A percentile compares a stretch with the other conserved stretches of the same genome.
phyloP scores from a whole-genome alignment of 1,140 invertebrate species.

The Cardiocondyla obscurior region DNA sequence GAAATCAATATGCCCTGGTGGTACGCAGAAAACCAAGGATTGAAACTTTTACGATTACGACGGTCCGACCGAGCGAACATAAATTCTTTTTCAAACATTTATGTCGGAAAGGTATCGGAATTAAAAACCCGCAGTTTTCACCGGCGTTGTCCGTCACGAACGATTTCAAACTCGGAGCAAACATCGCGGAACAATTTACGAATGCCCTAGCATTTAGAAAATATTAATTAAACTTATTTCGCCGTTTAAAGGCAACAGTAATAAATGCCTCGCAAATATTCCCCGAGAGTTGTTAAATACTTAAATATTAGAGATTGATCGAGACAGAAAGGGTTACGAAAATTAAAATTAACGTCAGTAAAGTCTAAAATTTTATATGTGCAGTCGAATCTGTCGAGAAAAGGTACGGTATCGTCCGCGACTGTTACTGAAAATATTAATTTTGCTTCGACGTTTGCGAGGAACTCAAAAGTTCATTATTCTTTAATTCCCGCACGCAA shows the following conservation, averaged over 20 bases:
- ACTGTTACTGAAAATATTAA: slow-evolving; percentile 1
- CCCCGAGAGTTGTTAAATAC: neutral
- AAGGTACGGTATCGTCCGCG: neutral
- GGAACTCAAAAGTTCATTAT: slow-evolving; percentile 2
- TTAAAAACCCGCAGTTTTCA: neutral
- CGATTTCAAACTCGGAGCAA: neutral
- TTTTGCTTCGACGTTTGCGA: neutral
- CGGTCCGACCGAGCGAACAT: neutral
- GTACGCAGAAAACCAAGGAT: slow-evolving; percentile 31
- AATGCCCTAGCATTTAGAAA: neutral
- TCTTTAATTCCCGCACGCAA: neutral
- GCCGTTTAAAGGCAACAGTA: neutral
- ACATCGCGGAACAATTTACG: neutral
- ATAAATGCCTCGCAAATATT: neutral
- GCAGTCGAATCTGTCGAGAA: neutral
- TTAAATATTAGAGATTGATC: neutral
- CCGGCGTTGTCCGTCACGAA: neutral
- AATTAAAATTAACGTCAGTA: neutral
- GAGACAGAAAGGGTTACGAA: neutral
- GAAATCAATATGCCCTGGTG: slow-evolving; percentile 62
- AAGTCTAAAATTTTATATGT: neutral
- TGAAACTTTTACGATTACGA: neutral
- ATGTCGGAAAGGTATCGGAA: neutral
- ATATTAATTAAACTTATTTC: neutral
- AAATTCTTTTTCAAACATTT: neutral